Conservation (phyloP, 2,113 vertebrate genomes). For the Pontoporia blainvillei region DNA sequence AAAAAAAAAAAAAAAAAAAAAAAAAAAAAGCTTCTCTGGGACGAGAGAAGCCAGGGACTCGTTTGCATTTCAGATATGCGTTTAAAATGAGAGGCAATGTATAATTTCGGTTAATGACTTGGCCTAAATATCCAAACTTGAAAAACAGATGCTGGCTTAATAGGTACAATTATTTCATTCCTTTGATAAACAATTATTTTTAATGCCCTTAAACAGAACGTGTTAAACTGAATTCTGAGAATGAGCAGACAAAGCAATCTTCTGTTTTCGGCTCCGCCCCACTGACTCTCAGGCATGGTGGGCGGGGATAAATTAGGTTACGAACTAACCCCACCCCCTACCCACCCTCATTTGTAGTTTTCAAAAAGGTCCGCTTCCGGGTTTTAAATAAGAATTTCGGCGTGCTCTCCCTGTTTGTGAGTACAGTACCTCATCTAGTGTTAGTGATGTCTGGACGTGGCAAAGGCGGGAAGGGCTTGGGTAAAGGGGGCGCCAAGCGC, state of each 20-base stretch:
- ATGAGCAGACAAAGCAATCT: rapidly evolving
- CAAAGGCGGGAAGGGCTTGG: not conserved
- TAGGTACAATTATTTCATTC: not conserved
- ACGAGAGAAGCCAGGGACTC: rapidly evolving
- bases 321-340: rapidly evolving
- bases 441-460: rapidly evolving
- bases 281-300: rapidly evolving
- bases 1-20: no score
- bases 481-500: not conserved
- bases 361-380: not conserved
- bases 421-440: rapidly evolving
- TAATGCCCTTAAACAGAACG: rapidly evolving
- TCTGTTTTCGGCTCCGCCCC: not conserved
- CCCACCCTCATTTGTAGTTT: not conserved
- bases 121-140: not conserved
- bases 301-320: not conserved
- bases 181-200: not conserved
- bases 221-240: not conserved
- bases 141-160: not conserved
- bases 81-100: no score
- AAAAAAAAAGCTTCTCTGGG: not conserved
- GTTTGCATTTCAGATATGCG: rapidly evolving
- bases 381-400: not conserved
- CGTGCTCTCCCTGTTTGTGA: rapidly evolving
- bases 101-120: rapidly evolving